These are phyloP conservation scores for Coracopsis vasa DNA, from an alignment of 2,113 vertebrate genomes.

Conservation along the genomic window DNA sequence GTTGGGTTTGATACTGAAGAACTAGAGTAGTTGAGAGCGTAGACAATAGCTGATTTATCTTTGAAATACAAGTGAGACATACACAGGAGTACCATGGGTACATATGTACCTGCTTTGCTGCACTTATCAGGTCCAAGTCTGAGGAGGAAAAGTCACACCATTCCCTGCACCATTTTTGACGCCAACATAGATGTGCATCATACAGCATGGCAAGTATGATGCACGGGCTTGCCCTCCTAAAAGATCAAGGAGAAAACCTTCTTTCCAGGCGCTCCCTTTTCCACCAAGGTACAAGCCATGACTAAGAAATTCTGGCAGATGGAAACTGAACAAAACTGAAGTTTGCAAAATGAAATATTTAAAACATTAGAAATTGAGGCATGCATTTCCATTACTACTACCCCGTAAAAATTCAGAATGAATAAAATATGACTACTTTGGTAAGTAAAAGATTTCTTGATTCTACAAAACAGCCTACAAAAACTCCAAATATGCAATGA, in stretches of 20 bases:
- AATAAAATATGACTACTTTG: background rate
- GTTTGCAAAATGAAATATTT: background rate
- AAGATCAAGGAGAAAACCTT: background rate
- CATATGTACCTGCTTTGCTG: background rate
- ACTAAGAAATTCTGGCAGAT: background rate
- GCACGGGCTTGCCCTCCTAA: background rate
- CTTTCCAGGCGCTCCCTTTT: background rate
- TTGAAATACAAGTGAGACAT: background rate
- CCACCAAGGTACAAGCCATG: fast-evolving
- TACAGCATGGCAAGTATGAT: background rate
- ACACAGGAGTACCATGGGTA: background rate
- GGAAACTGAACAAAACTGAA: background rate
- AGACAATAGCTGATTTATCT: background rate
- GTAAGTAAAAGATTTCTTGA: background rate
- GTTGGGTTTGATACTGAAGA: background rate
- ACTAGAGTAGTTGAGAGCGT: background rate
- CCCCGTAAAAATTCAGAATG: background rate
- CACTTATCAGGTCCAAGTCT: background rate
- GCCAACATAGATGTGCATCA: background rate
- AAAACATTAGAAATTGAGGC: background rate
- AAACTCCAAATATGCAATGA: background rate
- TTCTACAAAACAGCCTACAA: background rate
- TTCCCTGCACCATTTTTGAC: background rate
- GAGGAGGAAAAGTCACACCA: background rate
- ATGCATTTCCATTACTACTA: background rate